These are phyloP conservation scores for Chaetops frenatus DNA, from an alignment of 2,113 vertebrate species.

Conservation along the genomic window DNA sequence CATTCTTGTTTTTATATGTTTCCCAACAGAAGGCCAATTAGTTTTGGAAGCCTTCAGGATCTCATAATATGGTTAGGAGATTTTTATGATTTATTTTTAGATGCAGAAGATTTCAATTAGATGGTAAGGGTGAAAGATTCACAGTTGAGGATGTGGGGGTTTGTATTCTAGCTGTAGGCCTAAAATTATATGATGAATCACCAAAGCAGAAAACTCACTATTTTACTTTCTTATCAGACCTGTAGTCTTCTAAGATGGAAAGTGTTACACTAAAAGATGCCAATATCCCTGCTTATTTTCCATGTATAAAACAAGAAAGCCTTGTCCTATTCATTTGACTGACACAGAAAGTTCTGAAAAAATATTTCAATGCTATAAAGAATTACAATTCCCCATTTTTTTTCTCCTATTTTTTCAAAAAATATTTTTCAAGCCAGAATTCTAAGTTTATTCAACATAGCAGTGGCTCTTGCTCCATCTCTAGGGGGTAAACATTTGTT, in stretches of 20 bases:
- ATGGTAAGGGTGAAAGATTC: not conserved
- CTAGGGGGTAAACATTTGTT: not conserved
- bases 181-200: slow-evolving; percentile 14
- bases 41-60: not conserved
- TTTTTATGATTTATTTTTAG: slow-evolving; percentile 25
- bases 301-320: not conserved
- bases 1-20: not conserved
- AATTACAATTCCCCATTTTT: not conserved
- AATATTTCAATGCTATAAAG: not conserved
- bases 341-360: not conserved
- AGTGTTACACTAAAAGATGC: not conserved
- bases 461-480: not conserved
- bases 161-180: not conserved
- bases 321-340: not conserved
- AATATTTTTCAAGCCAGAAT: not conserved
- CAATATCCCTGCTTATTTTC: not conserved
- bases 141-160: not conserved
- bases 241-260: not conserved
- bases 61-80: not conserved
- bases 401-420: not conserved
- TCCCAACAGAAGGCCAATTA: not conserved
- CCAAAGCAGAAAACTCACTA: not conserved
- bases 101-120: slow-evolving; percentile 40
- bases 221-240: not conserved
- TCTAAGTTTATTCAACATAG: not conserved